Evolutionary conservation across 2,888 invertebrate genomes (phyloP), one percentile per base, ranked within the genome.

Genomic region (Ellobium chinense): DNA sequence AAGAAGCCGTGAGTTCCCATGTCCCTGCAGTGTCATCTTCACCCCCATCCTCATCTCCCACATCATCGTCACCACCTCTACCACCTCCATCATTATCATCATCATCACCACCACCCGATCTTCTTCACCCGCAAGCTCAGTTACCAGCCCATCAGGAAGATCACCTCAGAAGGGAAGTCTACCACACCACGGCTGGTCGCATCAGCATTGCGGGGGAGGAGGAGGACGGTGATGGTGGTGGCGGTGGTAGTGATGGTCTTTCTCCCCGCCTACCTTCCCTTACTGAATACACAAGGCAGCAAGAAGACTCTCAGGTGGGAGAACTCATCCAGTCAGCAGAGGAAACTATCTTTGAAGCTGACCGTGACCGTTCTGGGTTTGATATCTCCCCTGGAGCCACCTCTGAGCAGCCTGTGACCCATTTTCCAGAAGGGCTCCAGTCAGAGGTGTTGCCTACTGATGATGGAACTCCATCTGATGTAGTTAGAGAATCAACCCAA

Each of bases 131-230:
- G 14, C n/a, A 27, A 58, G 18, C 27, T n/a, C 27, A 27, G n/a
- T n/a, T n/a, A n/a, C n/a, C n/a, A n/a, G n/a, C n/a, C n/a, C 27
- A 1, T 31, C 31, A 70, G 1, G 9, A 70, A 9, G 39, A 12
- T 0, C 31, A 31, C 2, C 37, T 7, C 0, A 21, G 56, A 27
- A 66, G 58, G 29, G 89, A 89, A 78, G 84, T 89, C 21, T 89
- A 84, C 70, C 83, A 85, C 73, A 89, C 89, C 12, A 85, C 88
- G 7, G 88, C 87, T 29, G 90, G 89, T 5, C 78, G 87, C 24
- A 88, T 89, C 74, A 90, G 90, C 78, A 85, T 90, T 34, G 80
- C 84, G 0, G 83, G 83, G 14, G 88, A 88, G 58, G 85, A 83
- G 58, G 84, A 84, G 1, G 68, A 31, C 14, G 56, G 24, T 37